Percentiles rank a stretch among this genome's conserved stretches.
Conservation (phyloP, 2,888 invertebrate genomes). For the Phorcus lineatus region DNA sequence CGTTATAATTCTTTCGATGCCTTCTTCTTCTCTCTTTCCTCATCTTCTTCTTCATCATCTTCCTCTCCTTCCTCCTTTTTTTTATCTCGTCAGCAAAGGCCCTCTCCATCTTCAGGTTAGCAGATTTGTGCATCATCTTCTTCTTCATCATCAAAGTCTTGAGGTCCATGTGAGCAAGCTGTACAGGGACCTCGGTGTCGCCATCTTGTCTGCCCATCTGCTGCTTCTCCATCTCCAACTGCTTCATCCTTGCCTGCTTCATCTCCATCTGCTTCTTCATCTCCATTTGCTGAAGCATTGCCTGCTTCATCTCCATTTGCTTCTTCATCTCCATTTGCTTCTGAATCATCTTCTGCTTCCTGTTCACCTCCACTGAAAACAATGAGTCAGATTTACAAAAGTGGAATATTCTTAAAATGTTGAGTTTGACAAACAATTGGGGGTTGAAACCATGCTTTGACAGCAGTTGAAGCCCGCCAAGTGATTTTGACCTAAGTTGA, state of each 20-base stretch:
- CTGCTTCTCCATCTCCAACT: slow-evolving; percentile 35
- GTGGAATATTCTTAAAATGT: too few relatives aligned
- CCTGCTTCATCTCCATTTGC: slow-evolving; percentile 36
- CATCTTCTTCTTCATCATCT: slow-evolving; percentile 46
- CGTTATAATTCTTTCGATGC: slow-evolving; percentile 41
- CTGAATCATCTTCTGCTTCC: slow-evolving; percentile 53
- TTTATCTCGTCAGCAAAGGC: slow-evolving; percentile 38
- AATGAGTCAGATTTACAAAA: too few relatives aligned
- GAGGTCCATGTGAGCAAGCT: slow-evolving; percentile 16
- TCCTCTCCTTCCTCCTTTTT: slow-evolving; percentile 41
- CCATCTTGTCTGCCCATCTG: slow-evolving; percentile 23
- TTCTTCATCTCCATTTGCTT: slow-evolving; percentile 37
- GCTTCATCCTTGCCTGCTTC: slow-evolving; percentile 31
- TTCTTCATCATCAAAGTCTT: slow-evolving; percentile 27
- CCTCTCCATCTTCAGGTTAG: slow-evolving; percentile 38
- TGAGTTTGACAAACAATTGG: too few relatives aligned
- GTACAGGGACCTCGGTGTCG: background rate
- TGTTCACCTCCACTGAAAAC: slow-evolving; percentile 22
- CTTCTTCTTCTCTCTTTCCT: slow-evolving; percentile 44
- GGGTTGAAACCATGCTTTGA: too few relatives aligned
- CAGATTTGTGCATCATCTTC: slow-evolving; percentile 28
- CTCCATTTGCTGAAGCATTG: slow-evolving; percentile 35
- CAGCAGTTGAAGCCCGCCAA: too few relatives aligned
- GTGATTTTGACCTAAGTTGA: too few relatives aligned
- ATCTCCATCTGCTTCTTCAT: slow-evolving; percentile 42